A percentile compares a stretch with the other conserved stretches of the same genome.
These are phyloP conservation scores for Barbus barbus DNA, from an alignment of 2,113 vertebrate genomes.

Conservation along the genomic window DNA sequence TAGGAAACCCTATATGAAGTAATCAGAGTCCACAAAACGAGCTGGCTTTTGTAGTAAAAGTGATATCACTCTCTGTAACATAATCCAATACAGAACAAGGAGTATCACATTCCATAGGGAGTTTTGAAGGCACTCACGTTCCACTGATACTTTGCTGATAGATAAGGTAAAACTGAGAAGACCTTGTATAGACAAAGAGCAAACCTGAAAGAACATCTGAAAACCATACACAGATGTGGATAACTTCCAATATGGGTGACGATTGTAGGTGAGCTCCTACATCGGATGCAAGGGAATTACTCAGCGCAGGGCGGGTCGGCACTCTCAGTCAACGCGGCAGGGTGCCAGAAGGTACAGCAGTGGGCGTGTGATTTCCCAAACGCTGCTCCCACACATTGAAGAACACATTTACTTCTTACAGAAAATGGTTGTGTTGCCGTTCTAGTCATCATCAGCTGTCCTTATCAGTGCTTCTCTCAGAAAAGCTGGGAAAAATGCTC, in stretches of 20 bases:
- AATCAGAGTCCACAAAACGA: constrained; percentile 22
- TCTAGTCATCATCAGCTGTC: background rate
- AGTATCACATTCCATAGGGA: background rate
- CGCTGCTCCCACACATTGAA: background rate
- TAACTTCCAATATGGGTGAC: background rate
- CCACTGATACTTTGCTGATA: constrained; percentile 5
- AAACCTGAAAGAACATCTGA: background rate
- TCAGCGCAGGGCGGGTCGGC: constrained; percentile 34
- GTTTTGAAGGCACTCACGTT: background rate
- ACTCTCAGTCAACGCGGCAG: constrained; percentile 11
- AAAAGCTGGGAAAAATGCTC: constrained; percentile 1
- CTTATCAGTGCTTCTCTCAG: background rate
- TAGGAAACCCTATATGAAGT: constrained; percentile 31
- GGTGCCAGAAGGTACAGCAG: constrained; percentile 26
- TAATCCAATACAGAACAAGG: constrained; percentile 9
- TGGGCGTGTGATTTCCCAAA: constrained; percentile 28
- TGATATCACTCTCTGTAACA: constrained; percentile 31
- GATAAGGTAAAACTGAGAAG: background rate
- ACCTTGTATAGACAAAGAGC: background rate
- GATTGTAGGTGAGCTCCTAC: background rate
- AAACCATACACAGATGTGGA: background rate
- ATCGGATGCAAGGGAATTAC: background rate
- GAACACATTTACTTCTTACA: background rate
- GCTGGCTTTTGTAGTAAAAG: constrained; percentile 12
- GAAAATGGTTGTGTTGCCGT: background rate